Conservation (phyloP, 23 tunicate genomes). For the Aplidium turbinatum region DNA sequence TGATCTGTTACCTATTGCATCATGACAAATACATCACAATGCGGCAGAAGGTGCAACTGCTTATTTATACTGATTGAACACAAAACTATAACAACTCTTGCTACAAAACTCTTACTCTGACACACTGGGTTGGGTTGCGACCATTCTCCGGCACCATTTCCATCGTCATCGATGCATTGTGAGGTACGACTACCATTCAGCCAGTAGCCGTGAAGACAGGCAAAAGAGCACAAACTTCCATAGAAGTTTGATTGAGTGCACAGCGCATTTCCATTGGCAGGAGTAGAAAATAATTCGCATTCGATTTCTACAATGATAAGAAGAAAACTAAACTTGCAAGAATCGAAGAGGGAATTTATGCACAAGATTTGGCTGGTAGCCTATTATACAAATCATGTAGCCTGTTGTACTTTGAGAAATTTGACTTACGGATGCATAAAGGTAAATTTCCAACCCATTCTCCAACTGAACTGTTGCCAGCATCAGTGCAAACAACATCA, state of each 20-base stretch:
- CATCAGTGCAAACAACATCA: background rate
- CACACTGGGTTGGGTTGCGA: conserved; percentile 22
- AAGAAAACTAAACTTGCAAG: no score
- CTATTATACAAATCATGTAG: no score
- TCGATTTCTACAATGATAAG: conserved; percentile 21
- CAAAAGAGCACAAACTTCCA: conserved; percentile 40
- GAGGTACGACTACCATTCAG: conserved; percentile 9
- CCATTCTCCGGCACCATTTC: conserved; percentile 55
- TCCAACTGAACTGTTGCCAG: background rate
- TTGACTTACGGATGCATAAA: background rate
- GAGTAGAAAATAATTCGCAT: conserved; percentile 3
- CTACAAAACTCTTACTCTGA: conserved; percentile 32
- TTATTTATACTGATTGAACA: no score
- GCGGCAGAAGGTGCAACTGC: no score
- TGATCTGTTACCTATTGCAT: no score
- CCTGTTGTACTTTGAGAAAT: no score
- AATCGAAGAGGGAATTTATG: no score
- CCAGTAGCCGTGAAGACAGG: conserved; percentile 37
- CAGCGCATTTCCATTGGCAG: conserved; percentile 17
- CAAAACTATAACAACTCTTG: no score
- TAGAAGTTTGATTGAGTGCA: conserved; percentile 31
- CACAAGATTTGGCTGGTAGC: no score
- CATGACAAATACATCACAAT: no score
- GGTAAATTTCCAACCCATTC: conserved; percentile 3
- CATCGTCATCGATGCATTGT: conserved; percentile 28